Evolutionary conservation across 2,113 vertebrate species (phyloP), one percentile per base, ranked within the genome.

Genomic region (Aptenodytes patagonicus): DNA sequence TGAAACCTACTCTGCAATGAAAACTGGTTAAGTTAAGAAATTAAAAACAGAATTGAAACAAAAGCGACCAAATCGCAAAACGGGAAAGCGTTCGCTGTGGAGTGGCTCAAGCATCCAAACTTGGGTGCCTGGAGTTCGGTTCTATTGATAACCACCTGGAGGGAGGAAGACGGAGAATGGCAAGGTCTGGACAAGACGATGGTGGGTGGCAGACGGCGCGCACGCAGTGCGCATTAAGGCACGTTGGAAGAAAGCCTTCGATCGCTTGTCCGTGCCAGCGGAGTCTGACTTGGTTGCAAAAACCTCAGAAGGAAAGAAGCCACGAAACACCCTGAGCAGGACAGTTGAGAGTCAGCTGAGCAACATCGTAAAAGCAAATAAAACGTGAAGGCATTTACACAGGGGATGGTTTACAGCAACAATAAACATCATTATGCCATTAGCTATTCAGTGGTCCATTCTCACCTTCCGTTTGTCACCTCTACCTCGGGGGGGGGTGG

Each of bases 81-180:
- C 2, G 62, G 94, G 69, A 4, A 60, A 38, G 51, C 0, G 17
- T 10, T 34, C 9, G 2, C 7, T 5, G 83, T 19, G 17, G 87
- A 40, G 79, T 1, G 6, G 2, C 58, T 64, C 83, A 2, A 32
- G 87, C 76, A 58, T 2, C 73, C 65, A 4, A 2, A 7, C 25
- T 3, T 0, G 68, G 79, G 75, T 3, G 91, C 58, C 64, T 2
- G 82, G 65, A 7, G 72, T 2, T 62, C 3, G 66, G 24, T 9
- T 8, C 3, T 19, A 19, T 9, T 2, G n/a, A 36, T 0, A 16
- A 13, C 26, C 93, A 95, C 93, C 97, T 98, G 95, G 17, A 77
- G 81, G 34, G 94, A 97, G 96, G 97, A 97, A 94, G 81, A 79
- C n/a, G 8, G 92, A 69, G 86, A 69, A 15, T 31, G 91, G 91